Evolutionary conservation across 1,140 invertebrate species (phyloP), one percentile per base, ranked within the genome.

Genomic region (Hyphantria cunea): DNA sequence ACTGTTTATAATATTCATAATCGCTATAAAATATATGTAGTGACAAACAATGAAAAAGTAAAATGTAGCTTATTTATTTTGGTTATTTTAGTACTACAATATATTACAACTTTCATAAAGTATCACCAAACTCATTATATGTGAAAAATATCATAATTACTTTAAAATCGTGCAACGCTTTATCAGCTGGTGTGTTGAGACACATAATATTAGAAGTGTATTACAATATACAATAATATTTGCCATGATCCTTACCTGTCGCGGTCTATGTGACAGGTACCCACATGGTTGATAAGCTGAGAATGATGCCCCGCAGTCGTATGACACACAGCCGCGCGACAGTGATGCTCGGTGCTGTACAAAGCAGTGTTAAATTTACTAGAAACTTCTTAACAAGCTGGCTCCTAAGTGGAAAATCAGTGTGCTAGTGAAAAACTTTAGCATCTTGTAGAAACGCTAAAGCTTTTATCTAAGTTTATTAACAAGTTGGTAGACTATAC

Each of bases 281-380:
- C 80, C 84, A 54, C 78, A 90, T 0, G 87, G 86, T 59, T 87
- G 87, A 67, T 86, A 90, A 5, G 86, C 70, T 33, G 86, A 68
- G 78, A 92, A 82, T 12, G 91, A 81, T 17, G 78, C 87, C 17
- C 89, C 92, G 70, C 92, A 93, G 74, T 92, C 93, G 64, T 93
- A 93, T 54, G 93, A 94, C 44, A 95, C 91, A 78, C 94, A 95
- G 76, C 94, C 94, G 69, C 95, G 94, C 0, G 94, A 95, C 64
- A 94, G 92, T 0, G 93, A 93, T 39, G 94, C 92, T 13, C 93
- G 92, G 66, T 94, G 93, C 94, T 94, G 90, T 42, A 68, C 44
- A 58, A 61, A 56, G 32, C 54, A 58, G 54, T 58, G 54, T 48
- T 37, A 34, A 2, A 58, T 58, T 58, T 37, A 14, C 50, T 25